Base-by-base conservation (phyloP, 1,140 invertebrate genomes). In the Pararge aegeria region DNA sequence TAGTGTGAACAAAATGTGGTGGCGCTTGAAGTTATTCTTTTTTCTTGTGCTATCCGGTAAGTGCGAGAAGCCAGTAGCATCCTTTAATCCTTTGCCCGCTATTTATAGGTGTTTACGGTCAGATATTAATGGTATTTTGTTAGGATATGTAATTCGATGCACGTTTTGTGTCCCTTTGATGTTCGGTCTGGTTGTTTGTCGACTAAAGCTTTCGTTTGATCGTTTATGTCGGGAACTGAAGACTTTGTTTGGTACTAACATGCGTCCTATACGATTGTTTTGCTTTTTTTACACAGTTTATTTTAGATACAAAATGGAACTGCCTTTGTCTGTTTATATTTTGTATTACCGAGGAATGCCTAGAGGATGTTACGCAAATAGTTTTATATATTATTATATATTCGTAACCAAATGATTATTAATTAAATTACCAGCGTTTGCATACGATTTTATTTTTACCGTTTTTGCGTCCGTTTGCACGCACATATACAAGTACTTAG, bases 51-150 rank as follows among this genome's bases (percentile, higher is more conserved):
- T 81, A 71, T 78, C 75, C 73, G 85, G 85, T 88, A 75, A 84
- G 82, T 24, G 7, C 7, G 3, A 4, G 24, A 4, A 4, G 24
- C 7, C 24, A 2, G 7, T 86, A 51, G 71, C 74, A 78, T 83
- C 80, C 75, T 78, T n/a, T 75, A 72, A 67, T 68, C 74, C 77
- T 80, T 74, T 70, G 69, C 57, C 61, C 55, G 66, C 83, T 87
- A 87, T 87, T 87, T 85, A 72, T 87, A 87, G 78, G 60, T 68
- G 63, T 70, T 73, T 79, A 80, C 73, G 78, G 78, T 79, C 78
- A 77, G 72, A 71, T 80, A 83, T 85, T 80, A 78, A 77, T 78
- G 78, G 68, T 69, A 77, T 78, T 84, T 80, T 69, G 76, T 81
- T 76, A 75, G 76, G 66, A 78, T 78, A 77, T 69, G 72, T 73